Conservation (phyloP, 1,140 invertebrate species). For the Cyclina sinensis region DNA sequence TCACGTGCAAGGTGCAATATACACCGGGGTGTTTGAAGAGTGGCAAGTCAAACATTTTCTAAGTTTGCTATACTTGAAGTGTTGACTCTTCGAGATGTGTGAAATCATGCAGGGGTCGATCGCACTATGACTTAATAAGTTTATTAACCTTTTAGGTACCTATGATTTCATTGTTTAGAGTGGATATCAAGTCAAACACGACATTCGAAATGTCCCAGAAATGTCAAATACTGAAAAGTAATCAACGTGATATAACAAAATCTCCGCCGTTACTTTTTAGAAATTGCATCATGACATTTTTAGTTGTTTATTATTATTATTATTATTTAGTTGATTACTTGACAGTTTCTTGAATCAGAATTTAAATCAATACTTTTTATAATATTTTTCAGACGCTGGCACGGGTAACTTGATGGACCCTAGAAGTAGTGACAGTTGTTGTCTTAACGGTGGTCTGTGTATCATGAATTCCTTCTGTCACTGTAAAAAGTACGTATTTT, state of each 20-base stretch:
- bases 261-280: no score
- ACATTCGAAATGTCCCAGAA: no score
- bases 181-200: no score
- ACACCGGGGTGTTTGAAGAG: background rate
- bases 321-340: no score
- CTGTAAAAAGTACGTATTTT: constrained; percentile 43
- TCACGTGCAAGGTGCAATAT: background rate
- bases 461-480: constrained; percentile 66
- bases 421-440: background rate
- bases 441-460: constrained; percentile 38
- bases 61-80: background rate
- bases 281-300: no score
- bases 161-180: background rate
- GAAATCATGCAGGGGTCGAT: background rate
- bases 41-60: background rate
- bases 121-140: background rate
- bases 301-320: no score
- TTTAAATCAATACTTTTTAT: no score
- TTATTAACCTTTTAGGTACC: background rate
- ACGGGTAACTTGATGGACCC: background rate
- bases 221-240: no score
- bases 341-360: no score
- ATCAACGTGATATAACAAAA: no score
- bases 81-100: constrained; percentile 4
- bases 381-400: constrained; percentile 10